Percentiles rank a stretch among this genome's conserved stretches.
Conservation (phyloP, 2,888 invertebrate species). For the Glaucopsyche alexis region DNA sequence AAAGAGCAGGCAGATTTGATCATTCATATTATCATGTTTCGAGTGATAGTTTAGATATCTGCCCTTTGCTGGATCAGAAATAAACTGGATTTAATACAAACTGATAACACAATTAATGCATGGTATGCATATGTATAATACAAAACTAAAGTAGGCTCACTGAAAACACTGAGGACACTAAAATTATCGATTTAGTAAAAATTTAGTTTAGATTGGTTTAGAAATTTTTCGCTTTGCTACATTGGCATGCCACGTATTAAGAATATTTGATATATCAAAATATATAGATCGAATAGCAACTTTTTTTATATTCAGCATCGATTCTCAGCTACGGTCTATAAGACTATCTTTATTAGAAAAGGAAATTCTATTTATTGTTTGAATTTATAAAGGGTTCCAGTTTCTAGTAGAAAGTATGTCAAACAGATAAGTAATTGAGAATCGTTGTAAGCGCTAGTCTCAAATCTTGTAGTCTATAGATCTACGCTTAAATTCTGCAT, state of each 20-base stretch:
- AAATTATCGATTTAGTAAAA: constrained; percentile 24
- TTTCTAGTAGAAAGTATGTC: neutral
- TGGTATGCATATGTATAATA: constrained; percentile 31
- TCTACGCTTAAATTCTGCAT: neutral
- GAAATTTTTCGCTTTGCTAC: constrained; percentile 65
- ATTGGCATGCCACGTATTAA: constrained; percentile 67
- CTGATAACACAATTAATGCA: constrained; percentile 31
- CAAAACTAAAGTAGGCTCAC: constrained; percentile 28
- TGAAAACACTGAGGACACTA: constrained; percentile 22
- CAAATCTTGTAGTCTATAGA: neutral
- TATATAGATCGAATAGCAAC: constrained; percentile 56
- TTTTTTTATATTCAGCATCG: constrained; percentile 44
- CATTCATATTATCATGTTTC: constrained; percentile 4
- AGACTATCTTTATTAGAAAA: neutral
- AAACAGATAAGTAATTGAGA: neutral
- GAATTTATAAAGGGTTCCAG: neutral
- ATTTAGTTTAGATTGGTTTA: constrained; percentile 64
- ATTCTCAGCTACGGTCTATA: neutral
- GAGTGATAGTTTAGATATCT: constrained; percentile 22
- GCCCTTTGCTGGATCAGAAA: constrained; percentile 35
- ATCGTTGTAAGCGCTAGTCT: constrained; percentile 1
- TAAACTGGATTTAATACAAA: constrained; percentile 15
- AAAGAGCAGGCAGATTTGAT: constrained; percentile 35
- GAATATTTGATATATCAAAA: constrained; percentile 47
- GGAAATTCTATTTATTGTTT: neutral